These are phyloP conservation scores for Chymomyza caudatula DNA, from an alignment of 2,888 invertebrate genomes.

Conservation along the genomic window DNA sequence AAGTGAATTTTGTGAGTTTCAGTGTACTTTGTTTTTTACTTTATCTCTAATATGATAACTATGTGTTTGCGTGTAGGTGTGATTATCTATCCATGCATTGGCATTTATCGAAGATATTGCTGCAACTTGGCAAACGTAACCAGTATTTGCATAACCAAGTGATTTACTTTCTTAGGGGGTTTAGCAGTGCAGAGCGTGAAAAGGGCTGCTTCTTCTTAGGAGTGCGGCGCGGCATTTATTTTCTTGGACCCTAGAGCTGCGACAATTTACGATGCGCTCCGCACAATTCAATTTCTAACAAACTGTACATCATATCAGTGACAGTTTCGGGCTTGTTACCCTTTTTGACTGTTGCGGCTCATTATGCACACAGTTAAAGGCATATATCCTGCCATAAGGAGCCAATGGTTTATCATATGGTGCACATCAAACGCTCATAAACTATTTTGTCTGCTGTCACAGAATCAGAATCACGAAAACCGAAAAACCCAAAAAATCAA, in stretches of 20 bases:
- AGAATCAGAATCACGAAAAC: background rate
- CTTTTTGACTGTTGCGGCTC: background rate
- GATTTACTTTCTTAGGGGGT: slow-evolving; percentile 50
- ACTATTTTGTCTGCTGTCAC: slow-evolving; percentile 71
- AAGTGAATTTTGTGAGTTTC: slow-evolving; percentile 56
- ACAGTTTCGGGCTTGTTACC: slow-evolving; percentile 34
- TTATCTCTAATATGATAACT: background rate
- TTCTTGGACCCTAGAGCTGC: slow-evolving; percentile 7
- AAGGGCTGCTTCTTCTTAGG: background rate
- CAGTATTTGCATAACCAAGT: slow-evolving; percentile 62
- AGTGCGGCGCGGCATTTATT: background rate
- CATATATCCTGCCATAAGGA: slow-evolving; percentile 31
- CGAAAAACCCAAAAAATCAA: slow-evolving; percentile 20
- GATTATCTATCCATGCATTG: slow-evolving; percentile 32
- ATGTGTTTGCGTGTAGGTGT: slow-evolving; percentile 44
- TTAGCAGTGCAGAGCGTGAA: slow-evolving; percentile 1
- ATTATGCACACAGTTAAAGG: slow-evolving; percentile 13
- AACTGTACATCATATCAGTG: slow-evolving; percentile 73
- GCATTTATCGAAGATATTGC: slow-evolving; percentile 26
- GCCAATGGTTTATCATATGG: slow-evolving; percentile 55
- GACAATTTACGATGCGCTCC: slow-evolving; percentile 74
- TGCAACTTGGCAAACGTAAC: background rate
- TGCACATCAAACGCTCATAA: slow-evolving; percentile 59
- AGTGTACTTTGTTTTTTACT: background rate
- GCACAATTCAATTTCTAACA: slow-evolving; percentile 75